Conservation (phyloP, 2,113 vertebrate species). For the Hemicordylus capensis region DNA sequence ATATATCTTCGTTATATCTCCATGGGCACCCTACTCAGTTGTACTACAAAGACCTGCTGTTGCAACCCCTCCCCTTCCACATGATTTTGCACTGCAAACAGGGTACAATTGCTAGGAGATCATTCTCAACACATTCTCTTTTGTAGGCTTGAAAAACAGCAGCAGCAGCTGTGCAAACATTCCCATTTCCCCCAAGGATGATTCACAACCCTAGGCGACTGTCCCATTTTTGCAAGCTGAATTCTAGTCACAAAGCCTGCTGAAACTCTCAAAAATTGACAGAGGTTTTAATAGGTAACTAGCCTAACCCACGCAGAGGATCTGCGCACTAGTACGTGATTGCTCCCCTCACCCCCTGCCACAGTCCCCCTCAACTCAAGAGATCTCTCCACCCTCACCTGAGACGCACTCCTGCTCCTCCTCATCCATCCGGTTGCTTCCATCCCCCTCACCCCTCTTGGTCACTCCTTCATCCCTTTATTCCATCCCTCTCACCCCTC, state of each 20-base stretch:
- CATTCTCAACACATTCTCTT: neutral
- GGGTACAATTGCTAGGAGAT: neutral
- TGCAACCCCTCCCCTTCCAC: too few species aligned
- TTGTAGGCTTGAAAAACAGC: neutral
- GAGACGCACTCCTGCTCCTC: too few species aligned
- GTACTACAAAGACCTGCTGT: neutral
- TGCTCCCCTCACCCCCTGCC: too few species aligned
- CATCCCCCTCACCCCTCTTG: too few species aligned
- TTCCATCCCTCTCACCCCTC: too few species aligned
- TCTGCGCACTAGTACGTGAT: too few species aligned
- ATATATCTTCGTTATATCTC: neutral
- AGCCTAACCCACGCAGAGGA: too few species aligned
- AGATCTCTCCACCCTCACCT: too few species aligned
- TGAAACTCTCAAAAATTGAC: conserved; percentile 34
- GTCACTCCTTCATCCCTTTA: too few species aligned
- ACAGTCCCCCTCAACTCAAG: too few species aligned
- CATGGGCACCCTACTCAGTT: neutral
- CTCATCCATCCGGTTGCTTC: too few species aligned
- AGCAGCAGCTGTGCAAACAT: neutral
- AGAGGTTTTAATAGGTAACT: conserved; percentile 8
- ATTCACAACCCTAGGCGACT: conserved; percentile 30
- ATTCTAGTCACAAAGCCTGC: conserved; percentile 11
- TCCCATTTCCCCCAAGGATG: neutral
- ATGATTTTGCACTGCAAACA: neutral
- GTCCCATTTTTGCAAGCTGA: conserved; percentile 40